Conservation (phyloP, 2,797 vertebrate species). For the Sebastes itinus region DNA sequence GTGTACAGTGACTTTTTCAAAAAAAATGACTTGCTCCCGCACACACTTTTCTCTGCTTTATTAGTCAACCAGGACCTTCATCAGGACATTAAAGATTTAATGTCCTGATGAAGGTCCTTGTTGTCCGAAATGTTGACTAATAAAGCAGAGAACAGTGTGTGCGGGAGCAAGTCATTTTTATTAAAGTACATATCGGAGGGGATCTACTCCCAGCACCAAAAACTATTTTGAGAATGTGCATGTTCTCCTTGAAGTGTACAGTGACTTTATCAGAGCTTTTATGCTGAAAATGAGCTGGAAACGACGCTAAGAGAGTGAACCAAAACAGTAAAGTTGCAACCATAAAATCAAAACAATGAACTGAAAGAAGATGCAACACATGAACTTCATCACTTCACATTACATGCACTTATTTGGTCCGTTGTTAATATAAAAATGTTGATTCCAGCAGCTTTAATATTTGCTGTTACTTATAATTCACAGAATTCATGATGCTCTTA, state of each 20-base stretch:
- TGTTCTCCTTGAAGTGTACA: no score
- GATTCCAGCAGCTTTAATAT: background rate
- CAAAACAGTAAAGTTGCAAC: background rate
- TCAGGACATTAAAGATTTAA: rapidly evolving
- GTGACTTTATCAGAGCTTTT: background rate
- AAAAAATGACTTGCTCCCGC: no score
- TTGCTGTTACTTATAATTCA: background rate
- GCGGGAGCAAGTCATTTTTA: no score
- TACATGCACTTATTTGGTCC: background rate
- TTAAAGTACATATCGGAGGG: no score
- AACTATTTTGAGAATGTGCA: no score
- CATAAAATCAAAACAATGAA: background rate
- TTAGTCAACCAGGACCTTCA: no score
- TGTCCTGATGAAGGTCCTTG: no score
- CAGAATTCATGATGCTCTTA: background rate
- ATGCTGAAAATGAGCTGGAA: background rate
- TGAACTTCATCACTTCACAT: background rate
- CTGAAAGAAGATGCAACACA: background rate
- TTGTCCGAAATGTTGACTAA: no score
- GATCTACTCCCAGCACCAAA: no score
- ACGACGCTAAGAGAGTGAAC: background rate
- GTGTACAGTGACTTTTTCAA: no score
- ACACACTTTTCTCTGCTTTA: no score
- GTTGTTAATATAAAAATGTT: background rate
- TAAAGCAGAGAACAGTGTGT: no score